These are phyloP conservation scores for human (Homo sapiens) DNA, from an alignment of 2,113 vertebrate species.

Conservation along the genomic window GRCh38 chr13:105812001-105812500, in stretches of 20 bases:
- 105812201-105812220: not conserved
- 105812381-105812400: conserved; percentile 30
- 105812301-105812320: conserved; percentile 1
- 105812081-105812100: not conserved
- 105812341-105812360: not conserved
- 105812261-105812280: not conserved
- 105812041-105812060: not conserved
- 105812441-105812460: not conserved
- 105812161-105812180: not conserved
- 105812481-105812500: not conserved
- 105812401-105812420: not conserved
- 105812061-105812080: not conserved
- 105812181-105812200: not conserved
- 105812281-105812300: not conserved
- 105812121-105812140: not conserved
- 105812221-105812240: not conserved
- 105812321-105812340: conserved; percentile 14
- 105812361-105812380: not conserved
- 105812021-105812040: not conserved
- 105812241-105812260: not conserved
- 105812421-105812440: not conserved
- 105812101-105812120: not conserved
- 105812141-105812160: not conserved
- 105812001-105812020: not conserved
- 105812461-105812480: not conserved